Evolutionary conservation across 2,797 vertebrate genomes (phyloP), one percentile per base, ranked within the genome.

Genomic region (Enteromius paludinosus): DNA sequence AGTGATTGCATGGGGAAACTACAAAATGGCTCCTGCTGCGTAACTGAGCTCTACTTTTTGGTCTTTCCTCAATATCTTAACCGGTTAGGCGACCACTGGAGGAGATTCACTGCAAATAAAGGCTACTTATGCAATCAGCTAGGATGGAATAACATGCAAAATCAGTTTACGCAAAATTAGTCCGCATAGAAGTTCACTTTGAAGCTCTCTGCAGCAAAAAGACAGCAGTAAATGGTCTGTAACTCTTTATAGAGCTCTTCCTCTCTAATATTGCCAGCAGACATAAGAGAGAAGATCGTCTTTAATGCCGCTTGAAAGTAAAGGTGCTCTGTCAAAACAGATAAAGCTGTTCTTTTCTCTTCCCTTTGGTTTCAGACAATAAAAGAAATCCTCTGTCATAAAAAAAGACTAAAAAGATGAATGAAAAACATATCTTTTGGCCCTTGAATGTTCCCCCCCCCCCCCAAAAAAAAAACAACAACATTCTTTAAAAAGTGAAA

Each of bases 261-360:
- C 61, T 54, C 62, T 84, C 38, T 85, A 64, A 82, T 84, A 47
- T 83, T n/a, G 14, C 64, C 68, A 20, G 11, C 38, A 35, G 20
- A 75, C 70, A 59, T 14, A 49, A 66, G 47, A 64, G n/a, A 81
- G 20, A 43, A 71, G 33, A 68, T 54, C 25, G 11, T 61, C 62
- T 85, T 49, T 76, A 83, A 75, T 78, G 84, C 38, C 35, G 43
- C 86, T 78, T 79, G 66, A 86, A 68, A 81, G 74, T 28, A 70
- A 85, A 84, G 78, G 70, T 78, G 28, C 28, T 61, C 33, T 69
- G 64, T 86, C 83, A 81, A 84, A 77, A 71, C 41, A 61, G 64
- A 86, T 81, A 68, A 82, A 68, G 18, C 78, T 45, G 69, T 83
- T 80, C 71, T 56, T 76, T 80, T 81, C 45, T 30, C 30, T 25